These are phyloP conservation scores for Sapajus apella DNA, from an alignment of 2,113 vertebrate genomes.

Conservation along the genomic window DNA sequence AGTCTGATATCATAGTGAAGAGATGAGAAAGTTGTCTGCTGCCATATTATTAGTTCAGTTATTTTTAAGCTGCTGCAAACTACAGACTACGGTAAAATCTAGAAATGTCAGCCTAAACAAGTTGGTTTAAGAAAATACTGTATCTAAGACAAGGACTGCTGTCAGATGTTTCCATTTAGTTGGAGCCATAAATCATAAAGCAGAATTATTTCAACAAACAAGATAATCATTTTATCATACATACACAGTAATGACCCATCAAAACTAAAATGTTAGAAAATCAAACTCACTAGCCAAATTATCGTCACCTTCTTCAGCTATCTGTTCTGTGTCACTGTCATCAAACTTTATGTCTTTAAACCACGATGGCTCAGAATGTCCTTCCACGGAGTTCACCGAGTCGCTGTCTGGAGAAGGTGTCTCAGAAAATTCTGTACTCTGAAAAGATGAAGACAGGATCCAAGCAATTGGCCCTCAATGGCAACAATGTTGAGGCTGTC, in stretches of 20 bases:
- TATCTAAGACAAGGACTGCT: constrained; percentile 66
- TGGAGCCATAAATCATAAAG: constrained; percentile 52
- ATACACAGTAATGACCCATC: constrained; percentile 20
- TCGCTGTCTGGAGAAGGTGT: constrained; percentile 98
- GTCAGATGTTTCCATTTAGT: constrained; percentile 57
- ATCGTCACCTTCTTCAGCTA: constrained; percentile 94
- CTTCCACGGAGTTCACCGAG: constrained; percentile 96
- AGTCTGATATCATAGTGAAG: constrained; percentile 66
- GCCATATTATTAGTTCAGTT: constrained; percentile 74
- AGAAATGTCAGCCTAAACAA: constrained; percentile 43
- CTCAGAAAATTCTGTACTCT: constrained; percentile 98
- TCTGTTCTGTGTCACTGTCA: constrained; percentile 97
- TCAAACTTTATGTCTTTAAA: constrained; percentile 99
- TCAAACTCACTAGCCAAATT: constrained; percentile 91
- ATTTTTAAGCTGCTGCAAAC: constrained; percentile 78
- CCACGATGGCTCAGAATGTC: constrained; percentile 99
- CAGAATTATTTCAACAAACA: constrained; percentile 36
- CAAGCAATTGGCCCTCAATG: background rate
- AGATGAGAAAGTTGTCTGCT: constrained; percentile 68
- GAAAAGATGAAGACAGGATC: constrained; percentile 61
- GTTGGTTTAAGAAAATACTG: constrained; percentile 73
- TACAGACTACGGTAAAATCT: constrained; percentile 56
- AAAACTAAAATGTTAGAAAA: constrained; percentile 58
- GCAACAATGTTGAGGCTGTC: background rate
- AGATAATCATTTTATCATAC: background rate